Conservation (phyloP, 1,140 invertebrate species). For the Littorina saxatilis region DNA sequence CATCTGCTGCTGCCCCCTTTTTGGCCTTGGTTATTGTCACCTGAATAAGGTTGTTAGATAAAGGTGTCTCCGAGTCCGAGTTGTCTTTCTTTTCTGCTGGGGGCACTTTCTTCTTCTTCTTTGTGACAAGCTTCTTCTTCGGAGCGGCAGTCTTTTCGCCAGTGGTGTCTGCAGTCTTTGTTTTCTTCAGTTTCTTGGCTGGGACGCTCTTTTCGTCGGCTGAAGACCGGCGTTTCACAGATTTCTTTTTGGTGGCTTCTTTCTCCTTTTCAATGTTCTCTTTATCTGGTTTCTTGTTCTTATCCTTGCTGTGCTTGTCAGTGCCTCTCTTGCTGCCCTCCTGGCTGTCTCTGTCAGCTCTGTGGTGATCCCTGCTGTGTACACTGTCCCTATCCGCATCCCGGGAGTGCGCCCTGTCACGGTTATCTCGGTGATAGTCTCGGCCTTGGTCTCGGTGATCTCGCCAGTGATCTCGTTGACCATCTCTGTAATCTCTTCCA, state of each 20-base stretch:
- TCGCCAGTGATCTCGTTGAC: background rate
- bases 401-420: background rate
- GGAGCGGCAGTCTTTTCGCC: background rate
- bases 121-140: conserved; percentile 18
- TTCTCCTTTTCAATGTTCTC: conserved; percentile 76
- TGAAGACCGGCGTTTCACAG: conserved; percentile 1
- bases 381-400: conserved; percentile 2
- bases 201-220: conserved; percentile 86
- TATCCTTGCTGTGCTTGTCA: conserved; percentile 55
- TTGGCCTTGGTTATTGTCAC: conserved; percentile 20
- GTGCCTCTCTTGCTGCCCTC: conserved; percentile 33
- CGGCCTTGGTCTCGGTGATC: conserved; percentile 14
- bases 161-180: conserved; percentile 13
- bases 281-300: conserved; percentile 69
- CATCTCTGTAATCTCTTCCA: conserved; percentile 21
- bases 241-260: conserved; percentile 89
- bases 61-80: background rate
- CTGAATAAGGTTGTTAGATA: conserved; percentile 29
- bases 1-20: background rate
- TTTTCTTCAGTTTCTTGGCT: conserved; percentile 69
- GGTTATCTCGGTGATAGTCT: conserved; percentile 16
- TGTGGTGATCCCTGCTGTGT: too few species aligned
- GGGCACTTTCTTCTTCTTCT: conserved; percentile 31
- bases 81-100: conserved; percentile 11
- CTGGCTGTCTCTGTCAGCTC: conserved; percentile 9